Evolutionary conservation across 1,140 invertebrate species (phyloP).

Genomic region (Neodiprion fabricii): DNA sequence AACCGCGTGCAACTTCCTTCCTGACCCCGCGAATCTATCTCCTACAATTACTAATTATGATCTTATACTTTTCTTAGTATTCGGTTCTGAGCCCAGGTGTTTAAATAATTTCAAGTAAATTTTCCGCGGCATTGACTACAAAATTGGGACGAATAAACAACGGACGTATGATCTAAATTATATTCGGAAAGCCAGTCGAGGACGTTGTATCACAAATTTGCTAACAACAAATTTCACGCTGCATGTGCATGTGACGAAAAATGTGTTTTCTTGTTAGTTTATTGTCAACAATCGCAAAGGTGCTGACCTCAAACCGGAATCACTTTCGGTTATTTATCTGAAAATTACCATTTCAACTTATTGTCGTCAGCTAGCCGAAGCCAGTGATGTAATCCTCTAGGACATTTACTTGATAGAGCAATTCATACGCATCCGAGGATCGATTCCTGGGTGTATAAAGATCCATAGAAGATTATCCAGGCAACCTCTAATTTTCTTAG

Average conservation of each 20-base stretch:
- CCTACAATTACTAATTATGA: neutral
- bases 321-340: neutral
- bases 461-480: conserved; percentile 54
- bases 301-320: neutral
- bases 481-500: conserved; percentile 56
- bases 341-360: neutral
- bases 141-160: too few species aligned
- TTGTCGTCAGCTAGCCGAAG: neutral
- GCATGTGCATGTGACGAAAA: too few species aligned
- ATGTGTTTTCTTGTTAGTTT: too few species aligned
- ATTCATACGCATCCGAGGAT: neutral
- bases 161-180: too few species aligned
- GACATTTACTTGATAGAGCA: conserved; percentile 3
- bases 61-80: too few species aligned
- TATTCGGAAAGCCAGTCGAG: too few species aligned
- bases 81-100: too few species aligned
- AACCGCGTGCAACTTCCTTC: neutral
- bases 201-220: too few species aligned
- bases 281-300: too few species aligned
- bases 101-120: too few species aligned
- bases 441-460: neutral
- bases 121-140: too few species aligned
- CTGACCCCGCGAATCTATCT: neutral
- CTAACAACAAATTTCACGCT: too few species aligned
- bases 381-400: neutral